Evolutionary conservation across 2,888 invertebrate genomes (phyloP).

Genomic region (Choreutis nemorana): DNA sequence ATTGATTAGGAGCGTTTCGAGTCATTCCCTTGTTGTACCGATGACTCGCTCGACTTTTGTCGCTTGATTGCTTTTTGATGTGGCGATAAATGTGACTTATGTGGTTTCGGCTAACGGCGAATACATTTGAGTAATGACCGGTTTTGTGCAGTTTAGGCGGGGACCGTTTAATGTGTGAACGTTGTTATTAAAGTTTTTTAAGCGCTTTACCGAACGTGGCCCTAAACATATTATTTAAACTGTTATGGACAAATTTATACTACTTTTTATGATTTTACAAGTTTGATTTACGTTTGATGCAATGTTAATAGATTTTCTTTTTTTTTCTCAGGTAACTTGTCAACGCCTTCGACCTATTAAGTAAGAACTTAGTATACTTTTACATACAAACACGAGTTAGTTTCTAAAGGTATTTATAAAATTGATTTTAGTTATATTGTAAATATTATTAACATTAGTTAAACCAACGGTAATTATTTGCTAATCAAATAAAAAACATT

Average conservation of each 20-base stretch:
- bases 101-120: conserved; percentile 47
- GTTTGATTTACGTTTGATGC: too few relatives aligned
- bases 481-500: conserved; percentile 54
- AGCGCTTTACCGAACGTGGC: conserved; percentile 6
- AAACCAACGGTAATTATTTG: too few relatives aligned
- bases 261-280: too few relatives aligned
- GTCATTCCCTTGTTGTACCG: conserved; percentile 32
- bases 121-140: conserved; percentile 48
- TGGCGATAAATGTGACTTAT: conserved; percentile 61
- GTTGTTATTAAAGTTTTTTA: conserved; percentile 38
- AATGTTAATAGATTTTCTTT: too few relatives aligned
- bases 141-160: conserved; percentile 47
- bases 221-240: neutral
- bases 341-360: too few relatives aligned
- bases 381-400: too few relatives aligned
- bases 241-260: too few relatives aligned
- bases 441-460: too few relatives aligned
- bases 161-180: conserved; percentile 46
- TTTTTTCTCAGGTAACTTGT: too few relatives aligned
- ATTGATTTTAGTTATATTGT: neutral
- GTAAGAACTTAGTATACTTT: too few relatives aligned
- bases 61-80: conserved; percentile 64
- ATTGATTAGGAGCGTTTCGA: conserved; percentile 50
- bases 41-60: conserved; percentile 52
- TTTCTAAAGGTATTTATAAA: too few relatives aligned